Evolutionary conservation across 2,888 invertebrate species (phyloP).

Genomic region (Stenichneumon culpator): DNA sequence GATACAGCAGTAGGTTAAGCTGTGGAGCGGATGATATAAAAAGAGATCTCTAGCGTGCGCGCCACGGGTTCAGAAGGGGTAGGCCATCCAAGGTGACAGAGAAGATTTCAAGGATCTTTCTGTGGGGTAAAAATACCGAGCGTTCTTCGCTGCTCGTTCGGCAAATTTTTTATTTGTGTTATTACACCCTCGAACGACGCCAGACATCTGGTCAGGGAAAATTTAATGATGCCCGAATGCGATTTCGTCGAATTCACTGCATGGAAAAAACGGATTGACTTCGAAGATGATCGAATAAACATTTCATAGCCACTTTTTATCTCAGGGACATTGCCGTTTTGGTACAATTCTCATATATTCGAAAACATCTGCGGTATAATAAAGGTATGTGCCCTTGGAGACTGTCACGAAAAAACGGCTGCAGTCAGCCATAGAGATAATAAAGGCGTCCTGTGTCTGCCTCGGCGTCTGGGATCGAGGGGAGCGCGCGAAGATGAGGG

Average conservation of each 20-base stretch:
- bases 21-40: slow-evolving; percentile 22
- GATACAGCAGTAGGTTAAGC: slow-evolving; percentile 2
- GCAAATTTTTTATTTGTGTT: slow-evolving; percentile 9
- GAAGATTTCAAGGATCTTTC: slow-evolving; percentile 51
- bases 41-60: slow-evolving; percentile 18
- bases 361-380: not conserved
- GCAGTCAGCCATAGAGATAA: not conserved
- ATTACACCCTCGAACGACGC: not conserved
- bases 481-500: slow-evolving; percentile 1
- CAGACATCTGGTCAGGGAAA: not conserved
- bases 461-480: not conserved
- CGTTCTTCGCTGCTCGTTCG: slow-evolving; percentile 3
- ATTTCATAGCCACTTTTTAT: not conserved
- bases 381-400: not conserved
- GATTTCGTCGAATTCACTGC: not conserved
- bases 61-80: slow-evolving; percentile 3
- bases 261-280: not conserved
- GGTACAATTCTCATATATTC: not conserved
- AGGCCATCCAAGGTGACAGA: slow-evolving; percentile 34
- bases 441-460: not conserved
- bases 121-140: slow-evolving; percentile 44
- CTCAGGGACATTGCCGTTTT: too few relatives aligned
- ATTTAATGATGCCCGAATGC: not conserved
- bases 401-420: not conserved
- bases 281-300: not conserved